Evolutionary conservation across 2,888 invertebrate species (phyloP).

Genomic region (Mythimna impura): DNA sequence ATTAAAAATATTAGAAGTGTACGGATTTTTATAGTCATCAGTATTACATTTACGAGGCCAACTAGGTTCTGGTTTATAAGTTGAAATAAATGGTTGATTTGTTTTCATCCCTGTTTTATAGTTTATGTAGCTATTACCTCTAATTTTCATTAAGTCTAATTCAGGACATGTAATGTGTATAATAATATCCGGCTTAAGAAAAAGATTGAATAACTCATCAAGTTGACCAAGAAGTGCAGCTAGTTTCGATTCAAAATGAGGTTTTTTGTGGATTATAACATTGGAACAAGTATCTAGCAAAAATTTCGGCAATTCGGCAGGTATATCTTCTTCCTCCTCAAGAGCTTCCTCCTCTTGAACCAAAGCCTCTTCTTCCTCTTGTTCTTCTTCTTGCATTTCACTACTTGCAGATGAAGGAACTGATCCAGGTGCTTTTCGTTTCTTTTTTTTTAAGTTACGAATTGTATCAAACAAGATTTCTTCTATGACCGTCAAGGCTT

Average conservation of each 20-base stretch:
- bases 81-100: constrained; percentile 69
- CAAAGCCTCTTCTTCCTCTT: constrained; percentile 68
- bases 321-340: constrained; percentile 72
- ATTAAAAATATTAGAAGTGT: constrained; percentile 73
- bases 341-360: constrained; percentile 71
- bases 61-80: constrained; percentile 68
- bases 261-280: constrained; percentile 70
- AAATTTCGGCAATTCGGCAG: constrained; percentile 80
- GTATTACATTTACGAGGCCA: constrained; percentile 81
- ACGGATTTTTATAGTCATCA: constrained; percentile 70
- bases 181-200: constrained; percentile 86
- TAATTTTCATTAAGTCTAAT: constrained; percentile 86
- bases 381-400: constrained; percentile 60
- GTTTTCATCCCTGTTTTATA: constrained; percentile 70
- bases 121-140: constrained; percentile 77
- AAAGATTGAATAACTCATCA: constrained; percentile 76
- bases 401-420: constrained; percentile 70
- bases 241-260: constrained; percentile 73
- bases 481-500: constrained; percentile 71
- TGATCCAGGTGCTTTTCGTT: constrained; percentile 64
- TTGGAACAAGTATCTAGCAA: constrained; percentile 77
- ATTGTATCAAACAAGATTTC: constrained; percentile 76
- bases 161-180: constrained; percentile 90
- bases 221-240: constrained; percentile 76
- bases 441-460: constrained; percentile 78